These are phyloP conservation scores for Bemisia tabaci DNA, from an alignment of 1,140 invertebrate species.

Conservation along the genomic window DNA sequence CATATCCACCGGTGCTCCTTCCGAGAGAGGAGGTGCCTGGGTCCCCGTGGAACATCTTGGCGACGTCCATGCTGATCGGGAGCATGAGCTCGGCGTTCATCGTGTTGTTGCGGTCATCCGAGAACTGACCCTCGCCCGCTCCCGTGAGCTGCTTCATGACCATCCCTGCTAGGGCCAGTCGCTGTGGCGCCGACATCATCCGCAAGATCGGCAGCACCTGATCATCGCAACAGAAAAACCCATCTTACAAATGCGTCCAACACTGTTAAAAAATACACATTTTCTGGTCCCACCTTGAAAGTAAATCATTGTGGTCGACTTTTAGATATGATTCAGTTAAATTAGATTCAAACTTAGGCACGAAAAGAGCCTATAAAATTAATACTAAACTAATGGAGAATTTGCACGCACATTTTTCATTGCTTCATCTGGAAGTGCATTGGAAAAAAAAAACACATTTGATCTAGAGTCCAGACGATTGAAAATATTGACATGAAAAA, in stretches of 20 bases:
- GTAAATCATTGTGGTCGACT: no score
- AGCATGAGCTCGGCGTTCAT: conserved; percentile 40
- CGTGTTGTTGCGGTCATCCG: conserved; percentile 31
- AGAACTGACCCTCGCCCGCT: not conserved
- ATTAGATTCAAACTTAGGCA: no score
- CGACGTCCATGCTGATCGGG: conserved; percentile 47
- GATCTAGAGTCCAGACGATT: no score
- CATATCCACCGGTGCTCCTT: conserved; percentile 11
- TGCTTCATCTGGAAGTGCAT: no score
- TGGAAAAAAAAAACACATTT: no score
- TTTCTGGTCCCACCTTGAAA: no score
- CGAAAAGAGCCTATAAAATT: no score
- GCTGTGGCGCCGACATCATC: conserved; percentile 41
- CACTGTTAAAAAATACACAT: no score
- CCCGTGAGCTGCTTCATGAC: conserved; percentile 42
- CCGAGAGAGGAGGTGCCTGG: conserved; percentile 28
- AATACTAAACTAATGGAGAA: no score
- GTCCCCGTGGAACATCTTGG: conserved; percentile 39
- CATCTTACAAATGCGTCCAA: not conserved
- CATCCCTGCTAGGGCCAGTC: conserved; percentile 41
- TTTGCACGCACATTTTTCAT: no score
- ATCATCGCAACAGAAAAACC: not conserved
- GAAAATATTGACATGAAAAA: no score
- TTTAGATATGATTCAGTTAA: no score
- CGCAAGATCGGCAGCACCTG: conserved; percentile 44